Evolutionary conservation across 2,888 invertebrate species (phyloP).

Genomic region (Trichogramma evanescens): DNA sequence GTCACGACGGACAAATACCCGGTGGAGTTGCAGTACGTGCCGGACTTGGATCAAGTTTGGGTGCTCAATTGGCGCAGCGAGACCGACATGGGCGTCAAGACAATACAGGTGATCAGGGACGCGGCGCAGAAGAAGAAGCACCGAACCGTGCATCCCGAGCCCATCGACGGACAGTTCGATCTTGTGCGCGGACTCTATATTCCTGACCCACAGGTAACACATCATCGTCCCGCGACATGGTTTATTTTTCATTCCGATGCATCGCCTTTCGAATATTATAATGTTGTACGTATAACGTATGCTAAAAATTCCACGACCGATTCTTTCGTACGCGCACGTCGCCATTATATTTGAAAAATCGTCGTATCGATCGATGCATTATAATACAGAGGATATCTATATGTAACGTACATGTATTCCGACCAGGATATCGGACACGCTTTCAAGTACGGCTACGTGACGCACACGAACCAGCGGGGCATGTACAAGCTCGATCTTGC

Average conservation of each 20-base stretch:
- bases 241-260: too few species aligned
- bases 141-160: slow-evolving; percentile 66
- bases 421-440: slow-evolving; percentile 52
- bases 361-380: too few species aligned
- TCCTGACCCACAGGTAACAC: slow-evolving; percentile 52
- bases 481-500: slow-evolving; percentile 67
- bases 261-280: too few species aligned
- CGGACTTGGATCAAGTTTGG: slow-evolving; percentile 69
- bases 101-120: slow-evolving; percentile 65
- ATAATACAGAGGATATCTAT: not conserved
- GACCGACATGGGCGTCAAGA: slow-evolving; percentile 57
- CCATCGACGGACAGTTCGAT: slow-evolving; percentile 70
- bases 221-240: too few species aligned
- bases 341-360: too few species aligned
- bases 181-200: slow-evolving; percentile 60
- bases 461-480: slow-evolving; percentile 64
- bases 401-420: not conserved
- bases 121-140: slow-evolving; percentile 67
- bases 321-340: too few species aligned
- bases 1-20: slow-evolving; percentile 67
- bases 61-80: slow-evolving; percentile 62
- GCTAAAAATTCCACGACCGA: too few species aligned
- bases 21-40: slow-evolving; percentile 63
- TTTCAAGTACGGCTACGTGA: slow-evolving; percentile 68
- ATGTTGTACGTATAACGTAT: too few species aligned